These are phyloP conservation scores for Holocentrus rufus DNA, from an alignment of 2,797 vertebrate genomes.

Conservation along the genomic window DNA sequence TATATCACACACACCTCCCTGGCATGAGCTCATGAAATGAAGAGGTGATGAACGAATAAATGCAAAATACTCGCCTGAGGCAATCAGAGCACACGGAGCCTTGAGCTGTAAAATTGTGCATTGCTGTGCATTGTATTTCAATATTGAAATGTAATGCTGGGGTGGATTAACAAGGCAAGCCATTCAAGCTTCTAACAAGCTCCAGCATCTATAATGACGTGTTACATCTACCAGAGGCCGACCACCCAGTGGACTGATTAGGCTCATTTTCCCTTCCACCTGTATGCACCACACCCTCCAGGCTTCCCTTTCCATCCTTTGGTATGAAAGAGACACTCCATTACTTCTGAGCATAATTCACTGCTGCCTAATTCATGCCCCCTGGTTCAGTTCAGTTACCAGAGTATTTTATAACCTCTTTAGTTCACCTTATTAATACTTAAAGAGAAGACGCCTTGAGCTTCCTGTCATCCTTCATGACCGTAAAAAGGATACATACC, in stretches of 20 bases:
- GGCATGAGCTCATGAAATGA: constrained; percentile 37
- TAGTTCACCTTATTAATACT: constrained; percentile 68
- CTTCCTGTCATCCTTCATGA: constrained; percentile 46
- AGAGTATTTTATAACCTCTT: constrained; percentile 63
- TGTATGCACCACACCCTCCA: constrained; percentile 38
- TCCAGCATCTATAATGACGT: constrained; percentile 17
- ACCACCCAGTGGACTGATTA: constrained; percentile 29
- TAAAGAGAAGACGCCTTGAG: constrained; percentile 64
- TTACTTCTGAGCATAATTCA: constrained; percentile 56
- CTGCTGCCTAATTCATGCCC: constrained; percentile 49
- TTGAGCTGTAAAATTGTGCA: constrained; percentile 31
- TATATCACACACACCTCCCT: constrained; percentile 44
- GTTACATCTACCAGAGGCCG: constrained; percentile 8
- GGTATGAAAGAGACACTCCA: constrained; percentile 49
- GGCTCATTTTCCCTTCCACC: constrained; percentile 40
- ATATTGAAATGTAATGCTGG: constrained; percentile 36
- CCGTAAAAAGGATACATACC: constrained; percentile 52
- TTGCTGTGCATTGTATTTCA: constrained; percentile 39
- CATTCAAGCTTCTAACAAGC: constrained; percentile 22
- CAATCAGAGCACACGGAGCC: constrained; percentile 25
- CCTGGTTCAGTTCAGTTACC: constrained; percentile 63
- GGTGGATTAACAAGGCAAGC: constrained; percentile 17
- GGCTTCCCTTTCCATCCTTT: constrained; percentile 45
- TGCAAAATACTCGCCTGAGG: constrained; percentile 47
- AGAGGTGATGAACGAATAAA: constrained; percentile 53